Evolutionary conservation across 2,113 vertebrate species (phyloP), one percentile per base, ranked within the genome.

Genomic region (Pangasianodon gigas): DNA sequence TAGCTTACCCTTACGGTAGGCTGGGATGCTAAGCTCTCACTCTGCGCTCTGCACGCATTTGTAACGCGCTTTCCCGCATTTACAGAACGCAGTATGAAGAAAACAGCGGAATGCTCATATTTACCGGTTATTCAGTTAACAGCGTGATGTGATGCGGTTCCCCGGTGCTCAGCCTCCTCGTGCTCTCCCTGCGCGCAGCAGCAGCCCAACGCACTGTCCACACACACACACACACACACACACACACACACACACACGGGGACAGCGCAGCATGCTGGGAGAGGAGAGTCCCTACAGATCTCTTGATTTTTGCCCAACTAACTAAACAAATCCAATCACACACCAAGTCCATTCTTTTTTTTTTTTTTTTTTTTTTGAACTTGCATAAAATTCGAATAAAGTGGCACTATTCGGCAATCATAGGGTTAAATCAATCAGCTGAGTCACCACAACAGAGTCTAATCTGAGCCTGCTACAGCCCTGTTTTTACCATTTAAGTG

Each of bases 261-360:
- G 52, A 83, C 81, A 83, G 52, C 19, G 82, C 56, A 44, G 82
- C 82, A 84, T 84, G 37, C 82, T 84, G 82, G 82, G 58, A 84
- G 11, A 46, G 37, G 21, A 62, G 32, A 62, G 37, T 21, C 82
- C 56, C 6, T 62, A 84, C 11, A 62, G 11, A 84, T 44, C 19
- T 21, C 14, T 26, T 44, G 19, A 60, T 44, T 71, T 71, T 44
- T 41, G 16, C 6, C 37, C 51, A 32, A 29, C 24, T 51, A 52
- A 56, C 80, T 32, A 32, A 54, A 32, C 19, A 37, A 83, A 41
- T 21, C 54, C 52, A 19, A 32, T 56, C 26, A 58, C 19, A 83
- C n/a, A 58, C 16, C 16, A 4, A 24, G 18, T 37, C 11, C 3
- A 3, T 37, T 37, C 14, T n/a, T 11, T 54, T 6, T 19, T 19